Evolutionary conservation across 2,113 vertebrate genomes (phyloP).

Genomic region (Regulus satrapa): DNA sequence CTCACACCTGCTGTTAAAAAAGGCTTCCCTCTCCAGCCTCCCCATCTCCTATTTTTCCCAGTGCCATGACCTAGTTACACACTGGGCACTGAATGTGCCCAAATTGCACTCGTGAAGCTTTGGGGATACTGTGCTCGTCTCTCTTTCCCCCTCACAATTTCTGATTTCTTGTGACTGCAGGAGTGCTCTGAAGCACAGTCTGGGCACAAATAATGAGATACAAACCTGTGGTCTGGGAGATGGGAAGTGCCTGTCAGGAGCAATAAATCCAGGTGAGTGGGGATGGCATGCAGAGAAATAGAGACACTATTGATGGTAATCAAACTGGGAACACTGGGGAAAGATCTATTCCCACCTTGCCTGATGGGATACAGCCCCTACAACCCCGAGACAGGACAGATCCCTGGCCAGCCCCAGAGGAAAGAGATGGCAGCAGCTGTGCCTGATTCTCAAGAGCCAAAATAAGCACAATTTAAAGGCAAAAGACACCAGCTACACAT

Average conservation of each 20-base stretch:
- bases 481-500: neutral
- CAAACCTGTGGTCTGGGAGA: neutral
- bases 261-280: neutral
- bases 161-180: neutral
- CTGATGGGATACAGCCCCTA: neutral
- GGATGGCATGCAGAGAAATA: neutral
- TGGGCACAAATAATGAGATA: neutral
- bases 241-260: neutral
- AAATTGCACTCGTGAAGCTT: fast-evolving
- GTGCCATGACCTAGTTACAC: neutral
- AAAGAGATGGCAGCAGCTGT: neutral
- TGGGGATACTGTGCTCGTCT: neutral
- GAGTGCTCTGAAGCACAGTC: neutral
- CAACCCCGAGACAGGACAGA: fast-evolving
- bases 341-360: neutral
- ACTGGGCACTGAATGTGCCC: fast-evolving
- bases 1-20: neutral
- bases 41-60: neutral
- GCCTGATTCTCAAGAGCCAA: neutral
- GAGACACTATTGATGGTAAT: fast-evolving
- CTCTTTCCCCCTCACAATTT: fast-evolving
- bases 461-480: neutral
- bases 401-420: neutral
- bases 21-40: neutral
- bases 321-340: neutral